phyloP scores from a whole-genome alignment of 2,797 vertebrate genomes.

The Hybognathus amarus region DNA sequence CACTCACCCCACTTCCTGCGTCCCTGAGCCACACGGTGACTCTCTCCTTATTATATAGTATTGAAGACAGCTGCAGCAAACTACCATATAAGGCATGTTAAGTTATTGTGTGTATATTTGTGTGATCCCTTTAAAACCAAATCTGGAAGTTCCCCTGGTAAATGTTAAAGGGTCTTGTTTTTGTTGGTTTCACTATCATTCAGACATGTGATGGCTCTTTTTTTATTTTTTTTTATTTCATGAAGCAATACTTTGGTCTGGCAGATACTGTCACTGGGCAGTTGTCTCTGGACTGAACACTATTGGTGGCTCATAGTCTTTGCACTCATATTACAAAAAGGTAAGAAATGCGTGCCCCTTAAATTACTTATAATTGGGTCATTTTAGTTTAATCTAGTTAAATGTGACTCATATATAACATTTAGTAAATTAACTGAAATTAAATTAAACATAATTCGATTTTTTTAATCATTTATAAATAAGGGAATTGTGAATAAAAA shows the following conservation, averaged over 20 bases:
- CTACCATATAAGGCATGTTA: slow-evolving; percentile 35
- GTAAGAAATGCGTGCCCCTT: background rate
- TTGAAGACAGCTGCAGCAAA: slow-evolving; percentile 24
- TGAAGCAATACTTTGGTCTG: slow-evolving; percentile 37
- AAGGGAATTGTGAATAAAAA: slow-evolving; percentile 8
- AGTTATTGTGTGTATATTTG: background rate
- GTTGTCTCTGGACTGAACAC: slow-evolving; percentile 24
- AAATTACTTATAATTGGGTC: background rate
- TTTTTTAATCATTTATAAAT: background rate
- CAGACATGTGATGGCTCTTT: slow-evolving; percentile 2
- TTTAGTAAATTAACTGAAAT: slow-evolving; percentile 33
- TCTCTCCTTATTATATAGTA: background rate
- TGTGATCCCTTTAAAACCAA: slow-evolving; percentile 43
- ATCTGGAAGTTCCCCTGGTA: slow-evolving; percentile 56
- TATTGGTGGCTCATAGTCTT: background rate
- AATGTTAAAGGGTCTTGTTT: slow-evolving; percentile 30
- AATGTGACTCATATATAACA: slow-evolving; percentile 7
- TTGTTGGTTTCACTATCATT: slow-evolving; percentile 29
- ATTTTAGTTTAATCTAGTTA: slow-evolving; percentile 12
- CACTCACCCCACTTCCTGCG: background rate
- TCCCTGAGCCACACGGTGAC: slow-evolving; percentile 18
- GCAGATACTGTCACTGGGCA: slow-evolving; percentile 7
- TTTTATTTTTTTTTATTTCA: slow-evolving; percentile 33
- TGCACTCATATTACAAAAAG: background rate
- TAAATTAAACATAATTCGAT: slow-evolving; percentile 16